A percentile compares a stretch with the other conserved stretches of the same genome.
phyloP scores from a whole-genome alignment of 2,113 vertebrate genomes.

The Pardalotus punctatus region DNA sequence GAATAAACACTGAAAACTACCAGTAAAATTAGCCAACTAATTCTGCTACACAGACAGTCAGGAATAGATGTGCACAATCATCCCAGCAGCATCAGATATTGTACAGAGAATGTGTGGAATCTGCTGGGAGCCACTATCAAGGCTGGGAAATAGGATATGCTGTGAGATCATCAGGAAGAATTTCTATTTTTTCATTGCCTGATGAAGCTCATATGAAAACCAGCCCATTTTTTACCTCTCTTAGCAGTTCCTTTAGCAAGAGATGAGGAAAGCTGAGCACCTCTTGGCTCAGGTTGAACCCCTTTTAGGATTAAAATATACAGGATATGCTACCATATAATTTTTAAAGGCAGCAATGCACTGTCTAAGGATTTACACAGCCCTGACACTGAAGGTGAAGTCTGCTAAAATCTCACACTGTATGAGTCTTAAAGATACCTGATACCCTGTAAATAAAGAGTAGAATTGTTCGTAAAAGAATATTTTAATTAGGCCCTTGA shows the following conservation, averaged over 20 bases:
- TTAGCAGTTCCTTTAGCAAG: background rate
- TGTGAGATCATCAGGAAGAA: background rate
- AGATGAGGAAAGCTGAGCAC: background rate
- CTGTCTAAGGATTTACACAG: background rate
- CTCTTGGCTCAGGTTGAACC: background rate
- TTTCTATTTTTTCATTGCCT: background rate
- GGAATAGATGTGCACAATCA: rapidly evolving
- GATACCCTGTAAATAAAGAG: background rate
- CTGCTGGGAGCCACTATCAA: background rate
- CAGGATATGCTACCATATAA: background rate
- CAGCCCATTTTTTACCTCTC: background rate
- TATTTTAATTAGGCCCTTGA: background rate
- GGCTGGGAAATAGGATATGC: background rate
- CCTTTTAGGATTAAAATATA: background rate
- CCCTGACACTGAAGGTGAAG: rapidly evolving
- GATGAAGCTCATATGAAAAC: background rate
- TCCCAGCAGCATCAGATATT: background rate
- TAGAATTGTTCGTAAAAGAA: background rate
- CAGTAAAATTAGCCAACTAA: background rate
- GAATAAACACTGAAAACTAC: background rate
- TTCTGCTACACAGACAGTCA: background rate
- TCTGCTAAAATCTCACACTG: background rate
- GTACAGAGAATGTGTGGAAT: background rate
- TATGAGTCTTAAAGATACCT: background rate
- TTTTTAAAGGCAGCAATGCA: background rate